Evolutionary conservation across 2,888 invertebrate species (phyloP), one percentile per base, ranked within the genome.

Genomic region (Phengaris arion): DNA sequence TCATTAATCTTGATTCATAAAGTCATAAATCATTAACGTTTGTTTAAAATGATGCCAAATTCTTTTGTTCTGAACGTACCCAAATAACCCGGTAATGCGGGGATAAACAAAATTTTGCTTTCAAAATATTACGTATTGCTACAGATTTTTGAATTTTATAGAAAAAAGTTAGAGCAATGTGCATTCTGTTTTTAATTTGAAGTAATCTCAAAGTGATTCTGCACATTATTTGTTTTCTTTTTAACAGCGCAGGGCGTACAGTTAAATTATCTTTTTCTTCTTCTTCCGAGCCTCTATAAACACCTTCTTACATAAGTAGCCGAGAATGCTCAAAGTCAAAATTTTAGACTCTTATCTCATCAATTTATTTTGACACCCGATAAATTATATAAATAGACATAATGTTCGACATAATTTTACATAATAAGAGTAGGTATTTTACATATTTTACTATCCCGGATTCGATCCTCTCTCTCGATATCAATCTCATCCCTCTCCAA

Each of bases 11-110:
- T 48, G 70, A 64, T 64, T 64, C 64, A 64, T 64, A 12, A 12
- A 64, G 22, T 54, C 72, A 22, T 72, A 72, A 72, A 54, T 72
- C 72, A 72, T 54, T 72, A 13, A 22, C 12, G 54, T 72, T 72
- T 10, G 54, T 72, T 72, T 52, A 22, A 72, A 15, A 10, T 54
- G 52, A 54, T 54, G 72, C 54, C 72, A 72, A 54, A 72, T 54
- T 45, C 54, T 72, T 72, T 72, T 52, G 72, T 72, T 52, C 48
- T 70, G 22, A 6, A 64, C 64, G 35, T 45, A 54, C 72, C 35
- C 35, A 72, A 72, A 72, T 72, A 72, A 69, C 46, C 48, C 9
- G 52, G 52, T 13, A 35, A 52, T 35, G 6, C 13, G n/a, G 13
- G n/a, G 13, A 48, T n/a, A 45, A 48, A 48, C 35, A 64, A 59